Conservation (phyloP, 2,888 invertebrate species). For the Calameuta filiformis region DNA sequence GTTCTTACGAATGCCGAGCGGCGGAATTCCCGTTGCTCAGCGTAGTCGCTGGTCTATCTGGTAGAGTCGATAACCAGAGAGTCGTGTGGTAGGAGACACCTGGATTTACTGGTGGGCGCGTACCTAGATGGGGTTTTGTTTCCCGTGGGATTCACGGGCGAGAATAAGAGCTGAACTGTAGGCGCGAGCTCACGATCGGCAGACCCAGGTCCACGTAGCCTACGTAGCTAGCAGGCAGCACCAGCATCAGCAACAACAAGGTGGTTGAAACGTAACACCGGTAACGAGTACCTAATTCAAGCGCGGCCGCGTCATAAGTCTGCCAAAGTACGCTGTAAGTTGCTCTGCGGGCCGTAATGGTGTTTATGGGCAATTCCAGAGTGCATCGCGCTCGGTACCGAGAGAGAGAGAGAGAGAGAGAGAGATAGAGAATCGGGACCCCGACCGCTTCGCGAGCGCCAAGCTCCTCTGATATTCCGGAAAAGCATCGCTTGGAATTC, state of each 20-base stretch:
- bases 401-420: background rate
- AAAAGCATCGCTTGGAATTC: constrained; percentile 45
- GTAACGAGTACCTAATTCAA: constrained; percentile 62
- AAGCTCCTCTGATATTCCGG: constrained; percentile 30
- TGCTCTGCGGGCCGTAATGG: constrained; percentile 55
- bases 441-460: constrained; percentile 7
- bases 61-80: background rate
- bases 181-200: background rate
- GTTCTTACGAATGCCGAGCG: background rate
- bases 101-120: background rate
- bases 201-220: background rate
- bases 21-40: background rate
- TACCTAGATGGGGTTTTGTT: background rate
- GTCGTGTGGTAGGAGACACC: background rate
- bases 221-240: too few species aligned
- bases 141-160: background rate
- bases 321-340: constrained; percentile 58
- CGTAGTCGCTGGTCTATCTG: background rate
- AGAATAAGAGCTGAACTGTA: background rate
- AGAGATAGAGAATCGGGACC: background rate
- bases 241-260: constrained; percentile 15
- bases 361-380: constrained; percentile 59
- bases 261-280: constrained; percentile 54
- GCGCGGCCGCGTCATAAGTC: constrained; percentile 57
- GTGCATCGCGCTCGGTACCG: constrained; percentile 1